Percentiles rank a stretch among this genome's conserved stretches.
phyloP scores from a whole-genome alignment of 2,113 vertebrate species.

The Miniopterus natalensis region DNA sequence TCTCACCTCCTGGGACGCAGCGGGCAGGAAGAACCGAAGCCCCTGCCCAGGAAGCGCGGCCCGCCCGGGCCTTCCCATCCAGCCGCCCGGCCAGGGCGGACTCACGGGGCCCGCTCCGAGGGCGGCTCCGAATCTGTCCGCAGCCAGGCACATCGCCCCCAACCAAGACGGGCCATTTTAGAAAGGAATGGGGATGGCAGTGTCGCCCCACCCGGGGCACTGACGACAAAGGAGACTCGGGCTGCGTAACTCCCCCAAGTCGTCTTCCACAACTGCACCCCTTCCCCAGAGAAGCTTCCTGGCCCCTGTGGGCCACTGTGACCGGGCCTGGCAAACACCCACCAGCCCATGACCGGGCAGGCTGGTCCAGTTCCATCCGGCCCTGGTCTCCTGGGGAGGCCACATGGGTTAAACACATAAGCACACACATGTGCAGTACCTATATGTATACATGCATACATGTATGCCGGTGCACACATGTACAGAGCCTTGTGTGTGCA shows the following conservation, averaged over 20 bases:
- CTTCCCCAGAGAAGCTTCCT: not conserved
- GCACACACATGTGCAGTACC: not conserved
- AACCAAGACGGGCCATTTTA: rapidly evolving
- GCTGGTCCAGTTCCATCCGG: not conserved
- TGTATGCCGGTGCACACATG: too few relatives aligned
- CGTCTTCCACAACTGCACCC: too few relatives aligned
- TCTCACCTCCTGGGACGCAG: not conserved
- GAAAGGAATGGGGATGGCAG: not conserved
- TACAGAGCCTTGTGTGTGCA: too few relatives aligned
- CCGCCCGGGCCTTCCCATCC: not conserved
- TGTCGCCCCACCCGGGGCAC: rapidly evolving
- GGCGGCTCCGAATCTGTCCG: too few relatives aligned
- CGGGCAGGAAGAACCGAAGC: not conserved
- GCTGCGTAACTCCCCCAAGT: rapidly evolving
- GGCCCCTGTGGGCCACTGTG: not conserved
- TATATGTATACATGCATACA: too few relatives aligned
- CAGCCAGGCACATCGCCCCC: not conserved
- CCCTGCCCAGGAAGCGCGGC: not conserved
- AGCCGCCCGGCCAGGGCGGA: not conserved
- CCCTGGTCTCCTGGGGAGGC: not conserved
- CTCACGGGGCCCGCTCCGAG: not conserved
- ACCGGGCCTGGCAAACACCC: not conserved
- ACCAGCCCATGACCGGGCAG: not conserved
- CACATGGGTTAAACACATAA: not conserved
- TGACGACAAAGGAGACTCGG: not conserved